Evolutionary conservation across 2,888 invertebrate genomes (phyloP).

Genomic region (Nowickia ferox): DNA sequence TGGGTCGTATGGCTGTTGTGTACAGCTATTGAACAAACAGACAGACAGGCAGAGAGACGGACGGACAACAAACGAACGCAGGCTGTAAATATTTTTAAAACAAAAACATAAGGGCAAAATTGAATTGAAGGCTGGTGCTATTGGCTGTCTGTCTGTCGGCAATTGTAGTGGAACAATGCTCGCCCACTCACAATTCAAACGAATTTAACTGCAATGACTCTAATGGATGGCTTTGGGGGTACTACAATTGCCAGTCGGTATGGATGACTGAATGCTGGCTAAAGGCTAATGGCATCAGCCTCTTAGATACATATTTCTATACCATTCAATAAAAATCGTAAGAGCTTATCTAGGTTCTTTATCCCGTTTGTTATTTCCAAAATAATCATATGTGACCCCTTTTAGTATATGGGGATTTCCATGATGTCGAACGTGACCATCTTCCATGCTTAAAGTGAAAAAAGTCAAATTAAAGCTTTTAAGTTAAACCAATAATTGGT

Average conservation of each 20-base stretch:
- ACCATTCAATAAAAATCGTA: too few relatives aligned
- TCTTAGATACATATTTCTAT: conserved; percentile 8
- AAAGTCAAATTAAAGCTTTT: too few relatives aligned
- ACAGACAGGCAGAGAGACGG: neutral
- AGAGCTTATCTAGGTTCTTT: too few relatives aligned
- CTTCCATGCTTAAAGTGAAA: too few relatives aligned
- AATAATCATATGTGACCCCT: too few relatives aligned
- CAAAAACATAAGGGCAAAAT: conserved; percentile 41
- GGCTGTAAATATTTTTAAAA: conserved; percentile 27
- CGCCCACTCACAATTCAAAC: conserved; percentile 21
- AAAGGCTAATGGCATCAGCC: conserved; percentile 18
- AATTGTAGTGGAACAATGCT: conserved; percentile 39
- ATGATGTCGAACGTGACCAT: too few relatives aligned
- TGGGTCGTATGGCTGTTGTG: conserved; percentile 15
- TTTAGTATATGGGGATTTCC: too few relatives aligned
- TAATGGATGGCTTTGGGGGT: conserved; percentile 39
- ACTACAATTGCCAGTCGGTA: conserved; percentile 27
- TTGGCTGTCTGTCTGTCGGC: neutral
- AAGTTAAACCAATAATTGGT: too few relatives aligned
- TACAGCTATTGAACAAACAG: conserved; percentile 10
- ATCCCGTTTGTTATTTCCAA: too few relatives aligned
- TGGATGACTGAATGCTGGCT: conserved; percentile 29
- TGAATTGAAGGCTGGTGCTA: conserved; percentile 51
- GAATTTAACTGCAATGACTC: conserved; percentile 58
- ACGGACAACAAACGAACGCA: neutral